Percentiles rank a stretch among this genome's conserved stretches.
Evolutionary conservation across 2,888 invertebrate genomes (phyloP).

Genomic region (Eupithecia tripunctaria): DNA sequence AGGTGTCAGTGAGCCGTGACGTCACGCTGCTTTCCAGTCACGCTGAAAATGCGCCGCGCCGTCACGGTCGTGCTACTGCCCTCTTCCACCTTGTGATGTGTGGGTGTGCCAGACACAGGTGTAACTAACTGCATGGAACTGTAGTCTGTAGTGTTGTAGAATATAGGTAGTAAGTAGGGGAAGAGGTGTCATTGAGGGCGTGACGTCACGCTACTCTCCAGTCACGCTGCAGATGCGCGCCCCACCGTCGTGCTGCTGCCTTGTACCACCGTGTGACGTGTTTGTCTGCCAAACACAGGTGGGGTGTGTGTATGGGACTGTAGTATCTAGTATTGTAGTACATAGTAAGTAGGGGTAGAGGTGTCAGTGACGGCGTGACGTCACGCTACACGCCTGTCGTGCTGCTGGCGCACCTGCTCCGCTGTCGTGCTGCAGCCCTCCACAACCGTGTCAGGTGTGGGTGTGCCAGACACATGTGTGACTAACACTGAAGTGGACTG

Average conservation of each 20-base stretch:
- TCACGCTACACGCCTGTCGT: conserved; percentile 89
- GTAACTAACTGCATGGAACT: conserved; percentile 48
- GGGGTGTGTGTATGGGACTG: conserved; percentile 50
- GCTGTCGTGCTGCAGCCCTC: conserved; percentile 95
- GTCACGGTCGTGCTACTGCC: conserved; percentile 95
- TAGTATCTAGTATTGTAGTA: not conserved
- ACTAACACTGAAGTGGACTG: conserved; percentile 42
- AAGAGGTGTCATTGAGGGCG: conserved; percentile 45
- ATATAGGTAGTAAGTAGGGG: not conserved
- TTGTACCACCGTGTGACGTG: conserved; percentile 87
- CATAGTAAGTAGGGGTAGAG: conserved; percentile 7
- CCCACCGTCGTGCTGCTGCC: conserved; percentile 95
- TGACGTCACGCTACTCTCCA: conserved; percentile 86
- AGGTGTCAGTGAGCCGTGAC: conserved; percentile 47
- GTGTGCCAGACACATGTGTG: conserved; percentile 60
- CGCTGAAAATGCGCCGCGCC: conserved; percentile 94
- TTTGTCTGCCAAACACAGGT: conserved; percentile 60
- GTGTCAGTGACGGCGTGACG: conserved; percentile 47
- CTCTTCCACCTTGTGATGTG: conserved; percentile 88
- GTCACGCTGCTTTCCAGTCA: conserved; percentile 89
- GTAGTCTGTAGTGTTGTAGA: not conserved
- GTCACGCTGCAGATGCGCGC: conserved; percentile 93
- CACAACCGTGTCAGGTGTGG: conserved; percentile 86
- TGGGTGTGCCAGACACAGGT: conserved; percentile 58
- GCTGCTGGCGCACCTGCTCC: conserved; percentile 94